Evolutionary conservation across 35 echinoderm and acorn worm genomes (phyloP).

Genomic region (Ophiothrix spiculata): DNA sequence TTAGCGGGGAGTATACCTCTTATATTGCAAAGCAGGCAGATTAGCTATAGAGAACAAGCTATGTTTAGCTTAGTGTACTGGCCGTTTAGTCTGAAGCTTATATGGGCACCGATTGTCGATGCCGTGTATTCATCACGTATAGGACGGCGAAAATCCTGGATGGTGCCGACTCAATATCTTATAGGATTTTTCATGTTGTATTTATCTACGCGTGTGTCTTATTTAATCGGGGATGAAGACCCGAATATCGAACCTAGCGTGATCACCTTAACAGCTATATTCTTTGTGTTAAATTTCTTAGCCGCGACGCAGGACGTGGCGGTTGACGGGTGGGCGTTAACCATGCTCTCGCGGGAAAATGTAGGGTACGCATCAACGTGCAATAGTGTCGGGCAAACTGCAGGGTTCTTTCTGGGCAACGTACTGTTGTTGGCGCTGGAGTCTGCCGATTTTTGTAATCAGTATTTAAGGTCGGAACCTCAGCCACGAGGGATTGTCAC

Average conservation of each 20-base stretch:
- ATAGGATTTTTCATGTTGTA: too few species aligned
- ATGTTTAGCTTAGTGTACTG: slow-evolving; percentile 98
- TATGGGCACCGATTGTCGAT: slow-evolving; percentile 98
- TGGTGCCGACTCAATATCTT: slow-evolving; percentile 90
- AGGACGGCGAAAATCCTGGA: slow-evolving; percentile 84
- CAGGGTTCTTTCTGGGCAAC: slow-evolving; percentile 94
- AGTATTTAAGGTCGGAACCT: slow-evolving; percentile 73
- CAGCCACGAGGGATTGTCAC: slow-evolving; percentile 71
- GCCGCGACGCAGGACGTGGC: slow-evolving; percentile 98
- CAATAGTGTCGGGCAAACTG: slow-evolving; percentile 91
- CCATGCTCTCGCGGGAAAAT: slow-evolving; percentile 85
- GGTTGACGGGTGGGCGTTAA: slow-evolving; percentile 96
- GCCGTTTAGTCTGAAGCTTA: slow-evolving; percentile 92
- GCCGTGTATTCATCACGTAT: slow-evolving; percentile 45
- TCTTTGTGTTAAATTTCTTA: slow-evolving; percentile 96
- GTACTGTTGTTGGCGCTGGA: slow-evolving; percentile 92
- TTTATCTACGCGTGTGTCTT: too few species aligned
- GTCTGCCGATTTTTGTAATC: slow-evolving; percentile 95
- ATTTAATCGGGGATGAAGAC: too few species aligned
- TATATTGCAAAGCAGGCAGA: slow-evolving; percentile 52
- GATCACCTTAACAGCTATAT: slow-evolving; percentile 59
- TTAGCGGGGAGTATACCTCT: slow-evolving; percentile 91
- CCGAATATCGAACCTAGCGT: slow-evolving; percentile 47
- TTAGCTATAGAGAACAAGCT: slow-evolving; percentile 76
- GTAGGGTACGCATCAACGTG: slow-evolving; percentile 98